Percentiles rank a stretch among this genome's conserved stretches.
Conservation (phyloP, 2,113 vertebrate species). For the Chinchilla lanigera region DNA sequence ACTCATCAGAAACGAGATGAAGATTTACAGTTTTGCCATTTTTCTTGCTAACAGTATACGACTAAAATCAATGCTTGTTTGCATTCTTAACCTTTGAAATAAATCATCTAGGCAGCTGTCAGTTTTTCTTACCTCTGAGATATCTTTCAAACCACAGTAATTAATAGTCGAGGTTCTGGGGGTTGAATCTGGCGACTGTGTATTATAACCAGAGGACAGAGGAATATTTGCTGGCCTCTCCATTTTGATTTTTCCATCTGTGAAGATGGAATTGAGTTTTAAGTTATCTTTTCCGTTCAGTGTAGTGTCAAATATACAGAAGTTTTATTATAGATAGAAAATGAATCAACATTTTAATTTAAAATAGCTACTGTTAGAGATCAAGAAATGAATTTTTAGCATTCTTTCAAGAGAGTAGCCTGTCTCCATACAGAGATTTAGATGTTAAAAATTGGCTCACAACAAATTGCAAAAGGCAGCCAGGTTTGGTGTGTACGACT, state of each 20-base stretch:
- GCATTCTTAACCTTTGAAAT: constrained; percentile 77
- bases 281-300: constrained; percentile 78
- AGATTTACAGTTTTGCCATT: constrained; percentile 68
- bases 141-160: constrained; percentile 84
- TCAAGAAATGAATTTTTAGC: constrained; percentile 44
- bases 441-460: neutral
- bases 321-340: constrained; percentile 77
- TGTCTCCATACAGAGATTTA: neutral
- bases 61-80: constrained; percentile 75
- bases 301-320: constrained; percentile 78
- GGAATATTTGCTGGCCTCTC: constrained; percentile 76
- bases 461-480: constrained; percentile 4
- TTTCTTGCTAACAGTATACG: constrained; percentile 63
- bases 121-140: constrained; percentile 87
- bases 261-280: constrained; percentile 76
- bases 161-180: constrained; percentile 74
- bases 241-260: constrained; percentile 80
- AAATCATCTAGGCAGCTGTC: constrained; percentile 71
- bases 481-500: neutral
- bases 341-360: constrained; percentile 73
- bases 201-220: constrained; percentile 79
- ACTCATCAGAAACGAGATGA: constrained; percentile 65
- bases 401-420: constrained; percentile 40
- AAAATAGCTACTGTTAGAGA: constrained; percentile 44
- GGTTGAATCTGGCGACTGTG: constrained; percentile 79